These are phyloP conservation scores for Nephrotoma appendiculata DNA, from an alignment of 2,888 invertebrate genomes.

Conservation along the genomic window DNA sequence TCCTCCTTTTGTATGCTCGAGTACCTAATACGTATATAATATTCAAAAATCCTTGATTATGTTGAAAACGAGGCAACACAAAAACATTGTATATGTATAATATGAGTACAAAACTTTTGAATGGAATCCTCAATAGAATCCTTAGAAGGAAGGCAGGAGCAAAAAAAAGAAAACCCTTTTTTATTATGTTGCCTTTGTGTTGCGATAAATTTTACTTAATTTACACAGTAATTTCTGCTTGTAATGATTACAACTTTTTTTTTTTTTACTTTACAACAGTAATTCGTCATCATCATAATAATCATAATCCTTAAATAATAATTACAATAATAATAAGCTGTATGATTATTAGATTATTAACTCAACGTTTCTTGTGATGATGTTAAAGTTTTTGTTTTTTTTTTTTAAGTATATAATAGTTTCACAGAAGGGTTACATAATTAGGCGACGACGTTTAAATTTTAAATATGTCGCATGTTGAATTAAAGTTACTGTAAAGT, in stretches of 20 bases:
- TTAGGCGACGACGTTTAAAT: no score
- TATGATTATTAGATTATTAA: not conserved
- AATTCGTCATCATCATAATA: not conserved
- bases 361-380: not conserved
- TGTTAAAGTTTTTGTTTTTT: no score
- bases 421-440: no score
- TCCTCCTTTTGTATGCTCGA: not conserved
- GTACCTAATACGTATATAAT: not conserved
- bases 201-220: not conserved
- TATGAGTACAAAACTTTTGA: not conserved
- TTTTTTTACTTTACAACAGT: not conserved
- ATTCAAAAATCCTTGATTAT: not conserved
- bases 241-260: not conserved
- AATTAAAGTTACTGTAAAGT: no score
- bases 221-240: not conserved
- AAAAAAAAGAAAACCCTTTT: not conserved
- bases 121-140: not conserved
- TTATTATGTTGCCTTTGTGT: not conserved
- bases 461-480: no score
- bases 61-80: not conserved
- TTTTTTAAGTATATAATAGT: no score
- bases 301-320: not conserved
- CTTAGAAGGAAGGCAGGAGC: not conserved
- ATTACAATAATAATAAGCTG: not conserved
- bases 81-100: not conserved